phyloP scores from a whole-genome alignment of 2,888 invertebrate species.

The Watsonalla cultraria region DNA sequence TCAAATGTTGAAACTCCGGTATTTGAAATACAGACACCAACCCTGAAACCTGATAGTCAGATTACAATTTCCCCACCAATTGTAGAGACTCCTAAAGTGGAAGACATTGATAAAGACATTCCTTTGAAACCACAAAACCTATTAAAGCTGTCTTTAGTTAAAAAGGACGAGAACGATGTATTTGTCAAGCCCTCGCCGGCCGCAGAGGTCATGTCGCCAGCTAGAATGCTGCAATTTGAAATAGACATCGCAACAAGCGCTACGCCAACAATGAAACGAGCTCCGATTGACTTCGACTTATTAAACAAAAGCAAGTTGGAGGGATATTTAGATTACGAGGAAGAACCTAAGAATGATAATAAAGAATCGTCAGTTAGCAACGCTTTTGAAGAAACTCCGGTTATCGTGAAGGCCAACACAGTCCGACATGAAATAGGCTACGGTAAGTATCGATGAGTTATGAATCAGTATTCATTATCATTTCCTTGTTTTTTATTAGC shows the following conservation, averaged over 20 bases:
- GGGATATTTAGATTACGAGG: conserved; percentile 48
- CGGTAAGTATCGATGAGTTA: conserved; percentile 46
- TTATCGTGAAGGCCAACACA: conserved; percentile 58
- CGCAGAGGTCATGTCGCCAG: conserved; percentile 64
- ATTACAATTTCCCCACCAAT: conserved; percentile 35
- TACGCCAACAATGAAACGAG: conserved; percentile 71
- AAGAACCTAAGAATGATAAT: conserved; percentile 13
- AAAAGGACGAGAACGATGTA: conserved; percentile 47
- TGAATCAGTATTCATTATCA: conserved; percentile 1
- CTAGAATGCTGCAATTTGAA: conserved; percentile 69
- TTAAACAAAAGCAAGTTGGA: conserved; percentile 59
- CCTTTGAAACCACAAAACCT: conserved; percentile 34
- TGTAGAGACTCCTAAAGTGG: conserved; percentile 42
- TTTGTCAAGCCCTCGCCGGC: conserved; percentile 66
- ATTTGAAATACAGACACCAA: conserved; percentile 22
- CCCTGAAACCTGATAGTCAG: conserved; percentile 26
- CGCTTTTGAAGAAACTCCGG: conserved; percentile 50
- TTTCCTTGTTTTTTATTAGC: background rate
- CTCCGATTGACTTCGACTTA: conserved; percentile 64
- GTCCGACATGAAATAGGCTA: conserved; percentile 69
- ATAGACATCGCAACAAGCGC: conserved; percentile 46
- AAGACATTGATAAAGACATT: conserved; percentile 20
- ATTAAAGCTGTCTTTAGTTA: conserved; percentile 50
- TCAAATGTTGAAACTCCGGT: conserved; percentile 30
- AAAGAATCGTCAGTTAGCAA: conserved; percentile 20